phyloP scores from a whole-genome alignment of 2,888 invertebrate genomes.

The Andrena fulva region DNA sequence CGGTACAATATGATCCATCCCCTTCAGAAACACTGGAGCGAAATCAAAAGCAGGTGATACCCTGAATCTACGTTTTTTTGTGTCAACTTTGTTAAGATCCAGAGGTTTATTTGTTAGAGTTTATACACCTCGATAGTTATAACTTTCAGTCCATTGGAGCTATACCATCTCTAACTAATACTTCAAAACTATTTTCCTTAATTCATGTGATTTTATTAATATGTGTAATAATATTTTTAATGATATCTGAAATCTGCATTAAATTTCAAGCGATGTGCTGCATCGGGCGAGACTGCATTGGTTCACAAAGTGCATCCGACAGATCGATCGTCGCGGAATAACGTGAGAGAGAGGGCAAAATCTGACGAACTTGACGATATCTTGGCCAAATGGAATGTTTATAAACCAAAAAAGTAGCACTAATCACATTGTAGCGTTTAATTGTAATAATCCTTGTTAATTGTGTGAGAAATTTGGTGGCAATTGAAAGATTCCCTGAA shows the following conservation, averaged over 20 bases:
- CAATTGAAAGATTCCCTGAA: not conserved
- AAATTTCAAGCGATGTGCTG: constrained; percentile 3
- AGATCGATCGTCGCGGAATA: constrained; percentile 43
- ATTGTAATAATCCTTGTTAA: not conserved
- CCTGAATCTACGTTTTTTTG: not conserved
- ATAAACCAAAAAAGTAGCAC: constrained; percentile 42
- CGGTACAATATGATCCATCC: not conserved
- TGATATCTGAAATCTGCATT: not conserved
- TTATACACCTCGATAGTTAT: too few species aligned
- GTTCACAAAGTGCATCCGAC: constrained; percentile 52
- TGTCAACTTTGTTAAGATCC: not conserved
- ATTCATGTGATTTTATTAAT: too few species aligned
- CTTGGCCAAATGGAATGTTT: constrained; percentile 67
- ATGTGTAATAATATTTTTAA: too few species aligned
- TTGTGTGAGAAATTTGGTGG: constrained; percentile 9
- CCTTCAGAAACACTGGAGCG: not conserved
- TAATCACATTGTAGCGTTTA: not conserved
- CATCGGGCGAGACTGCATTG: constrained; percentile 22
- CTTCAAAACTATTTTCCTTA: too few species aligned
- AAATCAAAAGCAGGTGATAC: constrained; percentile 32
- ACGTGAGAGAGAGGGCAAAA: constrained; percentile 49
- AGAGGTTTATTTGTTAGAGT: not conserved
- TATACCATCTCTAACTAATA: not conserved
- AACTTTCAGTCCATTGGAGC: not conserved
- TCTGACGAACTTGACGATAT: constrained; percentile 65